Evolutionary conservation across 2,113 vertebrate species (phyloP), one percentile per base, ranked within the genome.

Genomic region (Macaca nemestrina): DNA sequence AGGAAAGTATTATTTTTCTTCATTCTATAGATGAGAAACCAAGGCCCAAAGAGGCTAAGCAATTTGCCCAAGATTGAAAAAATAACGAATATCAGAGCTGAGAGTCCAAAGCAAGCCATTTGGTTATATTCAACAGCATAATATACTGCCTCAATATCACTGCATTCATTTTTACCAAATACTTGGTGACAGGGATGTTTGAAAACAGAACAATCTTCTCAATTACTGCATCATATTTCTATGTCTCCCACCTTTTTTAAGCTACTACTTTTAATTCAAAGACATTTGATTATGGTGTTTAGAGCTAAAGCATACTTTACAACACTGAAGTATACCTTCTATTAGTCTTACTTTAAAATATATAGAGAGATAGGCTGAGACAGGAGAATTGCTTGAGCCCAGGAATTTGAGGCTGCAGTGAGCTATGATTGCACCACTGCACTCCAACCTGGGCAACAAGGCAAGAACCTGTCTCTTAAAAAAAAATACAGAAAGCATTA

Each of bases 341-440:
- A 83, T 38, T 73, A 94, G 73, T 75, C 40, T 94, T 72, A 81
- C 30, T 82, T 84, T 90, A 90, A 92, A 92, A 84, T 48, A 88
- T 23, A 68, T 3, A 52, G 0, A 91, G 35, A 84, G 14, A 85
- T 32, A 64, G 61, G 61, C 27, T 30, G 27, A 64, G 61, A 12
- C 61, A 64, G 27, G 27, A 64, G 61, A 64, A 64, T 14, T 64
- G 27, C 12, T 64, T 32, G 61, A 64, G 27, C 61, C 12, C 6
- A 64, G 61, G 61, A 64, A 13, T 64, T 64, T 64, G 12, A 64
- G 27, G 61, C 27, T 32, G 61, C 61, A 64, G 61, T 14, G 61
- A 64, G 61, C 61, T 64, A 30, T 30, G 61, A 32, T 14, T 32
- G 2, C 27, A 6, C 61, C 61, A 32, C 61, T 64, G 61, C 27